Conservation (phyloP, 2,797 vertebrate genomes). For the Holocentrus rufus region DNA sequence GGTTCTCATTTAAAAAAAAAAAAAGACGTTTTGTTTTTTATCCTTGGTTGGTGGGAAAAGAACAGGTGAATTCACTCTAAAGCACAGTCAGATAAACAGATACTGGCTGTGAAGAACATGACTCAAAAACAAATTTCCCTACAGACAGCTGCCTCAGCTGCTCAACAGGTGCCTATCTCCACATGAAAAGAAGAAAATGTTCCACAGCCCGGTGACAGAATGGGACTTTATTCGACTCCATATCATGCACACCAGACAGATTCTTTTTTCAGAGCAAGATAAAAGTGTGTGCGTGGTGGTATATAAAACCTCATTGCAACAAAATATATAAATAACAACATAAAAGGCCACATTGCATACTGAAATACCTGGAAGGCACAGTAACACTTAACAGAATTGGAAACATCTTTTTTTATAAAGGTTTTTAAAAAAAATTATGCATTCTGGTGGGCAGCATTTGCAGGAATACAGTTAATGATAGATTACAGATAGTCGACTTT, state of each 20-base stretch:
- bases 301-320: neutral
- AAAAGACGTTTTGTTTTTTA: slow-evolving; percentile 14
- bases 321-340: neutral
- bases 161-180: neutral
- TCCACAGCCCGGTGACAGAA: neutral
- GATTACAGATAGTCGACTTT: neutral
- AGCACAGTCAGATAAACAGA: slow-evolving; percentile 7
- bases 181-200: slow-evolving; percentile 16
- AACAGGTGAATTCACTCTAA: slow-evolving; percentile 45
- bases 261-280: neutral
- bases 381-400: neutral
- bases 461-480: neutral
- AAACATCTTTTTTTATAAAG: neutral
- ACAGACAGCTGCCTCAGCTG: slow-evolving; percentile 38
- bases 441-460: neutral
- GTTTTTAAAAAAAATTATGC: no score
- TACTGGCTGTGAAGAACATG: slow-evolving; percentile 16
- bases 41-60: slow-evolving; percentile 54
- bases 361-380: neutral
- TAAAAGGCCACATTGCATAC: neutral
- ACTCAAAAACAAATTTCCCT: slow-evolving; percentile 28
- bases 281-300: neutral
- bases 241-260: neutral
- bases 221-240: neutral
- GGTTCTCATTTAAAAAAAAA: no score